Conservation (phyloP, 2,113 vertebrate species). For the Thinocorus orbignyianus region DNA sequence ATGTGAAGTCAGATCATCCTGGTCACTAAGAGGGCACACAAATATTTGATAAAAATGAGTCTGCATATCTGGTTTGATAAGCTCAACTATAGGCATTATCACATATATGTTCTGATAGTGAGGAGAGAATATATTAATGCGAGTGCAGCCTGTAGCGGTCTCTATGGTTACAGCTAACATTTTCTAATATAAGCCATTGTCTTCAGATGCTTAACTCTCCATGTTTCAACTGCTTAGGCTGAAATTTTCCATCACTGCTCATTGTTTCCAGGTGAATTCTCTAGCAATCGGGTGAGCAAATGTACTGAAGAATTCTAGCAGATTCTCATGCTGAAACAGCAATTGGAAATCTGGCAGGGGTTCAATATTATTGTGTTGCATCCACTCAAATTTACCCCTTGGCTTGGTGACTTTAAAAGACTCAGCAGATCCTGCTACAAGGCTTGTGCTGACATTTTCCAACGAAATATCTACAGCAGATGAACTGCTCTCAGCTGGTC, state of each 20-base stretch:
- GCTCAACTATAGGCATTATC: not conserved
- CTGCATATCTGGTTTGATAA: not conserved
- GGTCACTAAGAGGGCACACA: not conserved
- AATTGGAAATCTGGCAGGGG: not conserved
- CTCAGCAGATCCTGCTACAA: not conserved
- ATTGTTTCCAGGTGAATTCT: conserved; percentile 63
- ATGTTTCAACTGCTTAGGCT: conserved; percentile 49
- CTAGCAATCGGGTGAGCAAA: conserved; percentile 50
- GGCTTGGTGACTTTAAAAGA: not conserved
- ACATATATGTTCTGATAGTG: not conserved
- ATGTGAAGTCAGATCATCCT: not conserved
- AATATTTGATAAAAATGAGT: not conserved
- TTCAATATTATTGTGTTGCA: not conserved
- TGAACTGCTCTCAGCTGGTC: not conserved
- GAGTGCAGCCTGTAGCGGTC: conserved; percentile 46
- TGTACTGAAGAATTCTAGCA: conserved; percentile 21
- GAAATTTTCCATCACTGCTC: conserved; percentile 57
- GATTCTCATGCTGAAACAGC: conserved; percentile 22
- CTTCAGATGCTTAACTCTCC: conserved; percentile 56
- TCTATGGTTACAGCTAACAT: conserved; percentile 62
- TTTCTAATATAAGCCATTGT: conserved; percentile 64
- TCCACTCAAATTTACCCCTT: not conserved
- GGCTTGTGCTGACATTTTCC: not conserved
- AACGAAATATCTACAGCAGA: not conserved
- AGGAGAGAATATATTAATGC: conserved; percentile 6